A percentile compares a stretch with the other conserved stretches of the same genome.
These are phyloP conservation scores for Euleptes europaea DNA, from an alignment of 2,113 vertebrate species.

Conservation along the genomic window DNA sequence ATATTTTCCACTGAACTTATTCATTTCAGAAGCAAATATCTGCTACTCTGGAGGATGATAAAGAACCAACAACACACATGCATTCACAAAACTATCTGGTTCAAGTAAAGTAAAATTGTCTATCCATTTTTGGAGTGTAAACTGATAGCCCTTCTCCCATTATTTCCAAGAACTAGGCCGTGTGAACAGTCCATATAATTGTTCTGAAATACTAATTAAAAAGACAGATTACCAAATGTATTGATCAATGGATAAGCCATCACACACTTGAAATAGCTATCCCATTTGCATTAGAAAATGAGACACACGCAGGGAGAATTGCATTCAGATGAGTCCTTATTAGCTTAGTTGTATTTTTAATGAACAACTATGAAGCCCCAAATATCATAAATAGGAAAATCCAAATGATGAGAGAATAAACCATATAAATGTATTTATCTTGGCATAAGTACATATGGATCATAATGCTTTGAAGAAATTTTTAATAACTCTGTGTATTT, in stretches of 20 bases:
- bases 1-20: neutral
- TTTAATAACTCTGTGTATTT: constrained; percentile 36
- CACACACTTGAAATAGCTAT: neutral
- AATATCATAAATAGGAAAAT: constrained; percentile 43
- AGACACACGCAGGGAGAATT: neutral
- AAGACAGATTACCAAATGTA: neutral
- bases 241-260: neutral
- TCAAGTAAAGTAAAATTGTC: constrained; percentile 11
- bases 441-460: constrained; percentile 39
- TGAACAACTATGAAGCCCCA: constrained; percentile 1
- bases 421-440: constrained; percentile 22
- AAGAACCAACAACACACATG: neutral
- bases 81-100: neutral
- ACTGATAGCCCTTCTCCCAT: neutral
- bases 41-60: constrained; percentile 44
- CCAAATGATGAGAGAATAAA: constrained; percentile 31
- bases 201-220: neutral
- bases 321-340: too few relatives aligned
- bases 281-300: neutral
- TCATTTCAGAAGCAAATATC: neutral
- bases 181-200: neutral
- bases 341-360: neutral
- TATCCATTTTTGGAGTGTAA: neutral
- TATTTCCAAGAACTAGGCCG: neutral
- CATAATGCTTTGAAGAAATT: constrained; percentile 43